A percentile compares a stretch with the other conserved stretches of the same genome.
Evolutionary conservation across 2,888 invertebrate species (phyloP).

Genomic region (Romanomermis culicivorax): DNA sequence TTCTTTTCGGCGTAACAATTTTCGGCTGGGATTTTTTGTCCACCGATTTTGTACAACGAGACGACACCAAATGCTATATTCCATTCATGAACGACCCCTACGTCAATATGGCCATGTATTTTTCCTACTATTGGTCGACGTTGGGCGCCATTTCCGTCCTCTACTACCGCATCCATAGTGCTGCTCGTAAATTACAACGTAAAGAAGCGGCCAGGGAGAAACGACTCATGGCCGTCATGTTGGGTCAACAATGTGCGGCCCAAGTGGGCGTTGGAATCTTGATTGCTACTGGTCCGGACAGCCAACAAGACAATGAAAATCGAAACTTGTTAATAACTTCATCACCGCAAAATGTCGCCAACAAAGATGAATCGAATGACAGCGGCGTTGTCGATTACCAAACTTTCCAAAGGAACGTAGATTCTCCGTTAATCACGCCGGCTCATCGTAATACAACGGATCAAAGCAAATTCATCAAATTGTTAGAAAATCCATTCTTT

Average conservation of each 20-base stretch:
- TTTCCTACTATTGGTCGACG: slow-evolving; percentile 27
- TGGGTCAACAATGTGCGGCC: slow-evolving; percentile 6
- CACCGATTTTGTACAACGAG: slow-evolving; percentile 4
- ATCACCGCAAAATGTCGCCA: no score
- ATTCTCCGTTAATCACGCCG: no score
- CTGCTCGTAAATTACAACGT: slow-evolving; percentile 9
- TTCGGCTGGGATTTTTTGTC: slow-evolving; percentile 25
- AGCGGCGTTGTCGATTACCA: no score
- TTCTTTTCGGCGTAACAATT: slow-evolving; percentile 27
- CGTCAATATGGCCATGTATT: slow-evolving; percentile 28
- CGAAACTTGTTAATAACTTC: no score
- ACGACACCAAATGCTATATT: slow-evolving; percentile 21
- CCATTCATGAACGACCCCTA: slow-evolving; percentile 26
- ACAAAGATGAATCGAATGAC: no score
- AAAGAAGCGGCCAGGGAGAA: slow-evolving; percentile 8
- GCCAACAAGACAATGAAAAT: not conserved
- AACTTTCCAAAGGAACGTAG: no score
- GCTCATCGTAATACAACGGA: no score
- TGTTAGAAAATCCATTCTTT: no score
- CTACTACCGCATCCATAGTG: slow-evolving; percentile 16
- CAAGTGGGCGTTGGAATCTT: slow-evolving; percentile 7
- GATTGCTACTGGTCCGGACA: not conserved
- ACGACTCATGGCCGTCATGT: slow-evolving; percentile 3
- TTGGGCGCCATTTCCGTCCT: slow-evolving; percentile 26
- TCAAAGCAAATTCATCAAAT: no score